Base-by-base conservation (phyloP, 2,113 vertebrate species). In the Cacatua alba region DNA sequence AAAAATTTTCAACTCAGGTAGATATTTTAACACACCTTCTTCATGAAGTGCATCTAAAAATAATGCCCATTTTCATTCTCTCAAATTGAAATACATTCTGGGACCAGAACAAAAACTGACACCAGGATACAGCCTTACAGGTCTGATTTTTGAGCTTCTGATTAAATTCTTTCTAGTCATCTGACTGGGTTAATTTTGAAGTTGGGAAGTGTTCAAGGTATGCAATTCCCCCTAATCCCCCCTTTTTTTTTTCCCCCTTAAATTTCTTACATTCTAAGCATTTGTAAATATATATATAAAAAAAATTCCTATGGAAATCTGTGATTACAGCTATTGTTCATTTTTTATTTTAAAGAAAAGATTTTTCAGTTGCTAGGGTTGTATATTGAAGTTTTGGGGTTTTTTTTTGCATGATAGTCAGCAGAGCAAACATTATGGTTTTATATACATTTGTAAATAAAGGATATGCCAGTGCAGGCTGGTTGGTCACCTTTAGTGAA, bases 401-500 rank as follows among this genome's bases (percentile, higher is more conserved):
- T 14, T 14, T 53, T 79, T 68, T 91, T 64, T 18, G 14, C 53
- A 75, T 8, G 63, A 65, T 51, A 96, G 26, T 75, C 63, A 94
- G 55, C 44, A 77, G 51, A 91, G 95, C 39, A 90, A 95, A 68
- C 68, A 80, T 59, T 65, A 55, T 43, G 75, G 65, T 71, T 95
- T 76, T 88, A 96, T 86, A 88, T 64, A 70, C 11, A 24, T 74
- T 67, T 95, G 19, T 92, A 90, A 95, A 95, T 96, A 82, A 81
- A 93, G 44, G 64, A 75, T 71, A 60, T 91, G 68, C 60, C 85
- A 88, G 63, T 86, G 62, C 93, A 90, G 88, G 80, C 78, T 90
- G 82, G 57, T 77, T 87, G 59, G 85, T 75, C 69, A 96, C 37
- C 85, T 51, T 82, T 35, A 68, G 87, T 84, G 83, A 95, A 92